phyloP scores from a whole-genome alignment of 1,140 invertebrate species.

The Nephotettix cincticeps region DNA sequence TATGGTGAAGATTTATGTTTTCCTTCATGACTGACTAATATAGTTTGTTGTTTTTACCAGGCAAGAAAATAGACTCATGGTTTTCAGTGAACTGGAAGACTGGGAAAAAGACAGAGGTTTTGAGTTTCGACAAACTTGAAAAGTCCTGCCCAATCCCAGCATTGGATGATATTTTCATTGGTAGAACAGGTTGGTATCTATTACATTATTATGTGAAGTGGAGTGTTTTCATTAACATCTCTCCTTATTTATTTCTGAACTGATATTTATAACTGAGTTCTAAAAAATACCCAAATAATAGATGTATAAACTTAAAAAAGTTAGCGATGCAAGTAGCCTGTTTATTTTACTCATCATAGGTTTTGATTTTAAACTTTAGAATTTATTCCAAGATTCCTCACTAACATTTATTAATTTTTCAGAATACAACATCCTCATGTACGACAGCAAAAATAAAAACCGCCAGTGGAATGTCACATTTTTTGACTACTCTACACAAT shows the following conservation, averaged over 20 bases:
- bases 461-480: conserved; percentile 96
- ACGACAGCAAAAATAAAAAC: conserved; percentile 77
- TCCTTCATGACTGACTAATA: no score
- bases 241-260: no score
- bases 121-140: conserved; percentile 65
- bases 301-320: no score
- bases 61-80: conserved; percentile 94
- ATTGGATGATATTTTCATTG: conserved; percentile 68
- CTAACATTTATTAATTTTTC: conserved; percentile 42
- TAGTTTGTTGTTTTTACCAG: no score
- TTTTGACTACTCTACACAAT: conserved; percentile 79
- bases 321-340: no score
- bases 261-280: no score
- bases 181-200: conserved; percentile 62
- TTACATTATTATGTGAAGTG: background rate
- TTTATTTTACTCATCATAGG: no score
- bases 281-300: no score
- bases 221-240: background rate
- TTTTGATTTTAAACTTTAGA: background rate
- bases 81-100: conserved; percentile 90
- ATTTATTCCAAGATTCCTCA: background rate
- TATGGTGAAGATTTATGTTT: no score
- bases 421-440: conserved; percentile 95
- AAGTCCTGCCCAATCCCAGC: conserved; percentile 65
- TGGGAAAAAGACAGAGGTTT: conserved; percentile 77